Conservation (phyloP, 2,113 vertebrate genomes). For the Lota lota region DNA sequence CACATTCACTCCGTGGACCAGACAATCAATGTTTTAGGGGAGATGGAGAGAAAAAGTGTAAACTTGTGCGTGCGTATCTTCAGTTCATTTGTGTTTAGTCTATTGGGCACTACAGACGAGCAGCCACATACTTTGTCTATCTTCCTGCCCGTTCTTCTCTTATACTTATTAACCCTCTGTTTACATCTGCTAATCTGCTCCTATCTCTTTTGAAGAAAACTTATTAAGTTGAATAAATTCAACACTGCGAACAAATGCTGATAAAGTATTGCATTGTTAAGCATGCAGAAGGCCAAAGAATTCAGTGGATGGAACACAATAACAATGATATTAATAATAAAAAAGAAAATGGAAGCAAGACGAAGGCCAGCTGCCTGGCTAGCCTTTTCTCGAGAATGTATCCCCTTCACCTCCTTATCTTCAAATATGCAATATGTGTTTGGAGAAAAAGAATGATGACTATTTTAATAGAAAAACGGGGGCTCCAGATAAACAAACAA, state of each 20-base stretch:
- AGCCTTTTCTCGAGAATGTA: too few relatives aligned
- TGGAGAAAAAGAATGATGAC: too few relatives aligned
- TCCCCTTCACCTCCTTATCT: neutral
- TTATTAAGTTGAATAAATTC: neutral
- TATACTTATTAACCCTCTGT: neutral
- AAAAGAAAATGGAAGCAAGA: too few relatives aligned
- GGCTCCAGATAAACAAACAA: too few relatives aligned
- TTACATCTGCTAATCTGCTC: neutral
- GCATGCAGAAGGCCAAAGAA: too few relatives aligned
- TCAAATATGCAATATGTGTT: neutral
- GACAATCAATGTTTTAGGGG: neutral
- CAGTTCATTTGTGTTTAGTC: neutral
- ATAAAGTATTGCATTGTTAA: too few relatives aligned
- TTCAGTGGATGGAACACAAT: too few relatives aligned
- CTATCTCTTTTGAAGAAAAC: too few relatives aligned
- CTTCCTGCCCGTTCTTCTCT: neutral
- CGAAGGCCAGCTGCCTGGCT: too few relatives aligned
- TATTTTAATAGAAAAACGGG: too few relatives aligned
- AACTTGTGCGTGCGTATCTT: neutral
- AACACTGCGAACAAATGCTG: neutral
- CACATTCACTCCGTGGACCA: too few relatives aligned
- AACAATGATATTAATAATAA: neutral
- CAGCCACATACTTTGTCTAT: neutral
- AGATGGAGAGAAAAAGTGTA: too few relatives aligned
- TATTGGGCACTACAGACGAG: neutral